phyloP scores from a whole-genome alignment of 2,888 invertebrate genomes.

The Lysandra coridon region DNA sequence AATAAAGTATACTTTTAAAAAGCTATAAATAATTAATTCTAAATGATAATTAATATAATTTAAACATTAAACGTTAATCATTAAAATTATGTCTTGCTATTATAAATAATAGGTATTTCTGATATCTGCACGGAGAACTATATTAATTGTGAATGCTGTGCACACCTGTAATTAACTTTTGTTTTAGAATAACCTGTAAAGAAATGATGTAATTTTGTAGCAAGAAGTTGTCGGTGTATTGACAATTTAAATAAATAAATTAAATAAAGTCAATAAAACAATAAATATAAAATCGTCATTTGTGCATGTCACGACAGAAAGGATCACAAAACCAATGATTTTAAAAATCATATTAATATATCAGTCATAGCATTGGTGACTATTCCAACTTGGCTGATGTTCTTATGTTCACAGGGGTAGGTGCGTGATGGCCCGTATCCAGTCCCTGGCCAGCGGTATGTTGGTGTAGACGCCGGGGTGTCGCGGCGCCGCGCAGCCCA shows the following conservation, averaged over 20 bases:
- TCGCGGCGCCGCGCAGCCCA: conserved; percentile 72
- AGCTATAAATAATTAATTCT: too few relatives aligned
- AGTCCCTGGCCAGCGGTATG: conserved; percentile 60
- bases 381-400: not conserved
- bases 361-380: not conserved
- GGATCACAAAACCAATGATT: not conserved
- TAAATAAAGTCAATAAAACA: not conserved
- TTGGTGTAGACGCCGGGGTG: conserved; percentile 81
- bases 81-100: too few relatives aligned
- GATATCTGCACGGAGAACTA: too few relatives aligned
- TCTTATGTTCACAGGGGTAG: conserved; percentile 54
- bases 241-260: too few relatives aligned
- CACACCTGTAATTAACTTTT: too few relatives aligned
- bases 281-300: not conserved
- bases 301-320: not conserved
- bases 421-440: conserved; percentile 65
- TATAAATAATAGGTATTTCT: too few relatives aligned
- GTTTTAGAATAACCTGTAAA: too few relatives aligned
- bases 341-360: not conserved
- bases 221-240: too few relatives aligned
- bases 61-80: too few relatives aligned
- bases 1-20: not conserved
- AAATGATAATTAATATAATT: too few relatives aligned
- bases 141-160: too few relatives aligned
- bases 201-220: too few relatives aligned